Percentiles rank a stretch among this genome's conserved stretches.
phyloP scores from a whole-genome alignment of 2,797 vertebrate genomes.

The Lycodopsis pacificus region DNA sequence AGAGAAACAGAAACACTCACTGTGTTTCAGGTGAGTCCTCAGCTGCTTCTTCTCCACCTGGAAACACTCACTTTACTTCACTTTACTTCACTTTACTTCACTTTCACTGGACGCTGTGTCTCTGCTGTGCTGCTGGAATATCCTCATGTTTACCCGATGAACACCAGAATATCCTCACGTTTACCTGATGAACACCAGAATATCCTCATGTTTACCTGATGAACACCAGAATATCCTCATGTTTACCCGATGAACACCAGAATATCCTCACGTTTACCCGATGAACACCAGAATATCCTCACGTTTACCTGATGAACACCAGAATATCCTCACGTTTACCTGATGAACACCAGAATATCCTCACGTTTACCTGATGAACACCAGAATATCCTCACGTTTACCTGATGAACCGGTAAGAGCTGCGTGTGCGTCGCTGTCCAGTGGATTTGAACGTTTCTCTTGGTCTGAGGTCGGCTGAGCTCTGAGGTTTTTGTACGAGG shows the following conservation, averaged over 20 bases:
- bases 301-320: not conserved
- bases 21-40: not conserved
- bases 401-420: not conserved
- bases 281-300: too few species aligned
- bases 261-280: too few species aligned
- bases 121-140: not conserved
- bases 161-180: not conserved
- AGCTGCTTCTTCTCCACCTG: fast-evolving
- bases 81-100: not conserved
- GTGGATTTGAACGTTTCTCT: not conserved
- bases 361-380: too few species aligned
- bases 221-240: fast-evolving
- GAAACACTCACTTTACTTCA: not conserved
- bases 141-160: not conserved
- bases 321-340: too few species aligned
- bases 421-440: fast-evolving
- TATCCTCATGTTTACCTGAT: fast-evolving
- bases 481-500: slow-evolving; percentile 64
- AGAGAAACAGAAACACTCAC: fast-evolving
- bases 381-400: too few species aligned
- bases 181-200: fast-evolving
- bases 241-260: too few species aligned
- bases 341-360: not conserved
- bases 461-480: fast-evolving
- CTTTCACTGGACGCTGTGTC: not conserved